Evolutionary conservation across 2,888 invertebrate species (phyloP), one percentile per base, ranked within the genome.

Genomic region (Rhimphoctona megacephalus): DNA sequence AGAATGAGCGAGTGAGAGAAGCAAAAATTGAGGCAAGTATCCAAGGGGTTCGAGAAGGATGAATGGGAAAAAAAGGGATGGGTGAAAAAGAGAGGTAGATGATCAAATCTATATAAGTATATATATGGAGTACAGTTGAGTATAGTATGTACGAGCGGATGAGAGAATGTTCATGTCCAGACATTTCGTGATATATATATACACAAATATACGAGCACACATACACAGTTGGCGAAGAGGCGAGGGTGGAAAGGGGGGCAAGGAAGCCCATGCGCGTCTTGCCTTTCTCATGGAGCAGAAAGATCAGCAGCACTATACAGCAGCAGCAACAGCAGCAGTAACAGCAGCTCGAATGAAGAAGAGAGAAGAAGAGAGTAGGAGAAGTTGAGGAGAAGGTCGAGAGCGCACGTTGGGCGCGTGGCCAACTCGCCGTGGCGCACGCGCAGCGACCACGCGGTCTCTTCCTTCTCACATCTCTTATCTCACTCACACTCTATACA

Each of bases 391-490:
- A 85, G 81, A 81, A 77, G 83, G 83, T 83, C 84, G 86, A 85
- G 86, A 87, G 88, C 89, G 90, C 88, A 89, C 90, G 91, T 89
- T 89, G 89, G 91, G 91, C 92, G 92, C 92, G 92, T 92, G 92
- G 92, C 91, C 74, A 79, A 86, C 86, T 83, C 83, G 81, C 86
- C 67, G 83, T 81, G 70, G 90, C 90, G 90, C 90, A 89, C 90
- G 91, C 88, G 88, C 90, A 52, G 64, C 87, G 64, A 69, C 64
- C 84, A 83, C 81, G 76, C 83, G 76, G 79, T 61, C 66, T 83
- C 57, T 67, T 49, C 52, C 49, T 61, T 83, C 54, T 46, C 46
- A 64, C 43, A 74, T 46, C 22, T 70, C 36, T 66, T 57, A 9
- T 82, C 61, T 57, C 73, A 77, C 61, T 22, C 66, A 46, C n/a